Conservation (phyloP, 2,888 invertebrate species). For the Elegia similella region DNA sequence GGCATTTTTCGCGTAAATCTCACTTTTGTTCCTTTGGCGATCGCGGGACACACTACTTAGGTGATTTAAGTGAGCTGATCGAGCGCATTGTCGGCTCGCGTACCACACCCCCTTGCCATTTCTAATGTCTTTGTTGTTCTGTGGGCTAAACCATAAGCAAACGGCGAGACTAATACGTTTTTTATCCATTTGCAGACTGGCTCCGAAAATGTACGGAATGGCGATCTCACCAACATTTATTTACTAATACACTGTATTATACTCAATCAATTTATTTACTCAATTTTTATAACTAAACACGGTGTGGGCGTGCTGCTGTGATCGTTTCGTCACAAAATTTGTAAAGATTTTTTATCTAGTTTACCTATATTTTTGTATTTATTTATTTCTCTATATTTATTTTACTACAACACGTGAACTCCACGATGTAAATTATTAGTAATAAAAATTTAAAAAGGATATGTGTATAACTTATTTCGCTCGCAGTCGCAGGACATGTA, state of each 20-base stretch:
- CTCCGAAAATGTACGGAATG: neutral
- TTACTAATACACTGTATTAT: neutral
- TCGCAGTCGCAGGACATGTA: too few species aligned
- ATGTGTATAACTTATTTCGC: neutral
- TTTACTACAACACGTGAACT: neutral
- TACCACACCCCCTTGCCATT: too few species aligned
- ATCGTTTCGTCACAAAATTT: conserved; percentile 30
- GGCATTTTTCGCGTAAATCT: too few species aligned
- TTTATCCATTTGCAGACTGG: too few species aligned
- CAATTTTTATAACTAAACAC: conserved; percentile 1
- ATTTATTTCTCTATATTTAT: conserved; percentile 36
- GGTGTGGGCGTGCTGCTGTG: conserved; percentile 33
- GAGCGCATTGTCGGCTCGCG: too few species aligned
- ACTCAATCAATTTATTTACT: neutral
- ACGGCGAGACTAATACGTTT: too few species aligned
- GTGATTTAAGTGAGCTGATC: too few species aligned
- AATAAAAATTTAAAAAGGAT: neutral
- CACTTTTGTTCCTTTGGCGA: too few species aligned
- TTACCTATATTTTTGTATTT: conserved; percentile 35
- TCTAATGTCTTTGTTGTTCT: too few species aligned
- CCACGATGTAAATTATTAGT: conserved; percentile 9
- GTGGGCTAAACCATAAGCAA: too few species aligned
- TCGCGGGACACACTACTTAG: too few species aligned
- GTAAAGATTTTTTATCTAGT: conserved; percentile 35
- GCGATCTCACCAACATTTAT: neutral